Conservation (phyloP, 2,797 vertebrate species). For the Uromys caudimaculatus region DNA sequence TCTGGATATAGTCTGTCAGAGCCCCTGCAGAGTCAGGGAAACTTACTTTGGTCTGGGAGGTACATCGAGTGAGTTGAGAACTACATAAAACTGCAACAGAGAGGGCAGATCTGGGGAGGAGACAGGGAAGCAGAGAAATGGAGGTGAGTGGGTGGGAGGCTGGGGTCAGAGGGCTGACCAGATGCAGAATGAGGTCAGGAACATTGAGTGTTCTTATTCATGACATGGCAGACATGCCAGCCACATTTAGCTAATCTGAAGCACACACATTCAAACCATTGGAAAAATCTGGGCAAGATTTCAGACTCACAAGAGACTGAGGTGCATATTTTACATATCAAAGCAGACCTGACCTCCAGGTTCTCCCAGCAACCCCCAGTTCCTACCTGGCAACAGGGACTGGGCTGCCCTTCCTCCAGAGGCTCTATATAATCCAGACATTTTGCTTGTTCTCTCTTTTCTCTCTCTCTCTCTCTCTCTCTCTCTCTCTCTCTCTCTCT, state of each 20-base stretch:
- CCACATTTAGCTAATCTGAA: not conserved
- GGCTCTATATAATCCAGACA: not conserved
- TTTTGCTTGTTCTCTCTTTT: not conserved
- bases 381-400: not conserved
- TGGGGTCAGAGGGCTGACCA: not conserved
- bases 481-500: no score
- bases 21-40: fast-evolving
- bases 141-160: not conserved
- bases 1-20: no score
- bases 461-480: no score
- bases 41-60: not conserved
- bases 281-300: not conserved
- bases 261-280: not conserved
- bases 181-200: not conserved
- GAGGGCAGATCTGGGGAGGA: not conserved
- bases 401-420: not conserved
- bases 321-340: not conserved
- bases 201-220: not conserved
- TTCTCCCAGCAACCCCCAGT: not conserved
- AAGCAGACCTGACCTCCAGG: not conserved
- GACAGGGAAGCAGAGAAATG: not conserved
- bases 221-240: not conserved
- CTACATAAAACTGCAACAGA: not conserved
- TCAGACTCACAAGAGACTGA: not conserved
- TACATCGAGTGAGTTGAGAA: not conserved